A percentile compares a stretch with the other conserved stretches of the same genome.
These are phyloP conservation scores for Paralichthys olivaceus DNA, from an alignment of 2,113 vertebrate genomes.

Conservation along the genomic window DNA sequence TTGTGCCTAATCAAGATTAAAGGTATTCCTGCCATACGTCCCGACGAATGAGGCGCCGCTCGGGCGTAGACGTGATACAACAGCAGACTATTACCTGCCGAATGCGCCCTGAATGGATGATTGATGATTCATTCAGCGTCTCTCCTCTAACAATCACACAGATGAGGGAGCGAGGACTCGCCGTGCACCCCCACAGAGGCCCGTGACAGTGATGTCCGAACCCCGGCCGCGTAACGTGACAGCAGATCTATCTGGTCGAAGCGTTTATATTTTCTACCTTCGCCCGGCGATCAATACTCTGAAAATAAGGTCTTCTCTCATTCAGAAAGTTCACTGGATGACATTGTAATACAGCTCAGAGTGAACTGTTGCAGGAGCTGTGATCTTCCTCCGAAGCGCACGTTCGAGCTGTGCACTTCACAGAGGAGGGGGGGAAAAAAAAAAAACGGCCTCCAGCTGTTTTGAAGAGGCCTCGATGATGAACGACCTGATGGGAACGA, in stretches of 20 bases:
- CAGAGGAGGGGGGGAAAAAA: slow-evolving; percentile 21
- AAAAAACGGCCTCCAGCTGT: slow-evolving; percentile 72
- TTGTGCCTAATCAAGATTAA: slow-evolving; percentile 66
- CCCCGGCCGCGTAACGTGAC: slow-evolving; percentile 66
- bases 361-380: slow-evolving; percentile 19
- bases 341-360: slow-evolving; percentile 51
- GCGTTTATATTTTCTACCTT: slow-evolving; percentile 72
- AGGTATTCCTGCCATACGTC: slow-evolving; percentile 50
- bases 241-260: slow-evolving; percentile 79
- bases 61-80: slow-evolving; percentile 48
- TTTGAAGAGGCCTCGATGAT: slow-evolving; percentile 69
- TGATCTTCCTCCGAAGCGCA: slow-evolving; percentile 25
- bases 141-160: slow-evolving; percentile 72
- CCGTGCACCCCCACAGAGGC: slow-evolving; percentile 45
- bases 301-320: slow-evolving; percentile 80
- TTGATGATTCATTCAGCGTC: slow-evolving; percentile 73
- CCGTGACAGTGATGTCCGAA: slow-evolving; percentile 72
- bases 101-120: slow-evolving; percentile 77
- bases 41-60: slow-evolving; percentile 71
- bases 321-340: slow-evolving; percentile 68
- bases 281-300: slow-evolving; percentile 74
- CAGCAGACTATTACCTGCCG: slow-evolving; percentile 75
- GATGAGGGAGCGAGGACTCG: slow-evolving; percentile 67
- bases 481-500: slow-evolving; percentile 45
- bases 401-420: slow-evolving; percentile 30